These are phyloP conservation scores for Rafetus swinhoei DNA, from an alignment of 2,113 vertebrate genomes.

Conservation along the genomic window DNA sequence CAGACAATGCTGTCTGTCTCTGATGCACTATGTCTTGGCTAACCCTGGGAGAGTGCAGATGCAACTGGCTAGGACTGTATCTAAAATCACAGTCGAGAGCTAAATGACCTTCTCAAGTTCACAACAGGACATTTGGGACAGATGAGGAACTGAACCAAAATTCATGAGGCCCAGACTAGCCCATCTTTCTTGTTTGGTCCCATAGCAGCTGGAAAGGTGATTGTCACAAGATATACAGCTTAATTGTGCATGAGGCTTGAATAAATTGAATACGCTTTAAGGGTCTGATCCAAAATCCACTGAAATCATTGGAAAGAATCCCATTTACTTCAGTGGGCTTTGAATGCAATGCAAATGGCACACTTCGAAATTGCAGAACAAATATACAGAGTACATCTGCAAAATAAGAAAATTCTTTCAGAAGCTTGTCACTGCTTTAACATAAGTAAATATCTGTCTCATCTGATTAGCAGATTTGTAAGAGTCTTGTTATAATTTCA, in stretches of 20 bases:
- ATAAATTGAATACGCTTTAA: background rate
- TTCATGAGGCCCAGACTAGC: background rate
- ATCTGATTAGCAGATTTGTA: conserved; percentile 27
- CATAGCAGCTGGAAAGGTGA: background rate
- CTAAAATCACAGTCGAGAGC: background rate
- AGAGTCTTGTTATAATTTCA: conserved; percentile 55
- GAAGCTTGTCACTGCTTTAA: background rate
- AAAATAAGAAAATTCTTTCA: conserved; percentile 10
- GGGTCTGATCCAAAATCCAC: background rate
- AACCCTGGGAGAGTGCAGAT: background rate
- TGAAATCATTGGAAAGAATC: background rate
- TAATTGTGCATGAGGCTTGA: background rate
- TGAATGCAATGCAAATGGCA: background rate
- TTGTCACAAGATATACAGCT: background rate
- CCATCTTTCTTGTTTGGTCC: background rate
- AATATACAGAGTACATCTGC: background rate
- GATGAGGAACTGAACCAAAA: background rate
- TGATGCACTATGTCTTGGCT: background rate
- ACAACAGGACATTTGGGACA: background rate
- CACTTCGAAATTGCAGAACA: background rate
- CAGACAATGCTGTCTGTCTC: background rate
- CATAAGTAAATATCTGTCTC: background rate
- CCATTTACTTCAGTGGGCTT: background rate
- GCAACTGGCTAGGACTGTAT: background rate
- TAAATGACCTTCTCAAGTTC: background rate